Evolutionary conservation across 2,888 invertebrate species (phyloP).

Genomic region (Heliconius ethilla): DNA sequence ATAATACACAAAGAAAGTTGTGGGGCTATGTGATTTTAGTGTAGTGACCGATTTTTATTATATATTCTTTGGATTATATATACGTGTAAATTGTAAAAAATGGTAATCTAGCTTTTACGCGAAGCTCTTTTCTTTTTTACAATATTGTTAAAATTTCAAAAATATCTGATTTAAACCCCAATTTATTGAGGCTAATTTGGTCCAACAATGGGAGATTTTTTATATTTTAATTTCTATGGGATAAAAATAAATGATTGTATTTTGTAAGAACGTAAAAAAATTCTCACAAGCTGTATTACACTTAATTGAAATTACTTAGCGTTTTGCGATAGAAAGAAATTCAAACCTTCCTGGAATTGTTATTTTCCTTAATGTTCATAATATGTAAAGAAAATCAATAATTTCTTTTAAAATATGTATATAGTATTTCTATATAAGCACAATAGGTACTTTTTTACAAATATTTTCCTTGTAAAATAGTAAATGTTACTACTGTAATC

Average conservation of each 20-base stretch:
- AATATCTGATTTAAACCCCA: background rate
- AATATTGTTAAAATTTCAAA: background rate
- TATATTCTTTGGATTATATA: background rate
- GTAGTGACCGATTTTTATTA: background rate
- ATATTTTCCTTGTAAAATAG: background rate
- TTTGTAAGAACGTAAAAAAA: background rate
- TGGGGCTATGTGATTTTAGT: constrained; percentile 3
- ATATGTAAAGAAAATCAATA: background rate
- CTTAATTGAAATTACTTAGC: constrained; percentile 18
- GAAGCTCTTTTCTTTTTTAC: background rate
- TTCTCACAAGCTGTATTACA: background rate
- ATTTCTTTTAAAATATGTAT: background rate
- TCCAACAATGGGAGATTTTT: background rate
- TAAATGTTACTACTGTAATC: background rate
- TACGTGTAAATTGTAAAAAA: no score
- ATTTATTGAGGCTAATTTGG: background rate
- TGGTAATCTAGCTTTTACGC: background rate
- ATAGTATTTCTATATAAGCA: no score
- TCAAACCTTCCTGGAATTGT: background rate
- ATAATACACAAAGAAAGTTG: constrained; percentile 19
- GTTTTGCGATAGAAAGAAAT: constrained; percentile 26
- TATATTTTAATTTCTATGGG: background rate
- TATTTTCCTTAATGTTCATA: background rate
- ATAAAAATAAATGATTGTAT: background rate
- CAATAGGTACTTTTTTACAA: background rate